Evolutionary conservation across 2,888 invertebrate species (phyloP).

Genomic region (Drosophila mettleri): DNA sequence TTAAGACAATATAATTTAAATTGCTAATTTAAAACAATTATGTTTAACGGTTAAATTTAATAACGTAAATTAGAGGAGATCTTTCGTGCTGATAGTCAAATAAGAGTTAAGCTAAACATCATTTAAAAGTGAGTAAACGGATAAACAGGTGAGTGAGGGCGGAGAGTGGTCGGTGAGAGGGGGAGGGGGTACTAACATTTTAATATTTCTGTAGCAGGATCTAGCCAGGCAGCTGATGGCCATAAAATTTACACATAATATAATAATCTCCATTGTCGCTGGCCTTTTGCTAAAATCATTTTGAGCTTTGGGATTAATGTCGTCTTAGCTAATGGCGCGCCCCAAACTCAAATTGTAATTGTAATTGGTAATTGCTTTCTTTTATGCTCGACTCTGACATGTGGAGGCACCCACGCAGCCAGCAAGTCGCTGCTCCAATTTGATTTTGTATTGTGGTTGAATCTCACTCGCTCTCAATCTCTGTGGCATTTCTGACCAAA

Average conservation of each 20-base stretch:
- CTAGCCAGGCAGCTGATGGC: background rate
- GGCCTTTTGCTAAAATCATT: slow-evolving; percentile 34
- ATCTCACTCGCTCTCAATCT: slow-evolving; percentile 6
- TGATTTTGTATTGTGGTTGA: slow-evolving; percentile 57
- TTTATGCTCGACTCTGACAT: slow-evolving; percentile 46
- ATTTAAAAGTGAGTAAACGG: background rate
- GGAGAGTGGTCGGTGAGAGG: too few species aligned
- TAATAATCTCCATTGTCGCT: background rate
- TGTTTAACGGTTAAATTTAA: slow-evolving; percentile 21
- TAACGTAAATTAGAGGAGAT: slow-evolving; percentile 6
- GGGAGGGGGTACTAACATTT: background rate
- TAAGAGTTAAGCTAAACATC: background rate
- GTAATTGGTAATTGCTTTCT: slow-evolving; percentile 78
- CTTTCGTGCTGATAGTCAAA: background rate
- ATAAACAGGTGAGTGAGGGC: too few species aligned
- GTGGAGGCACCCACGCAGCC: slow-evolving; percentile 59
- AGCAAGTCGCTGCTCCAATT: slow-evolving; percentile 64
- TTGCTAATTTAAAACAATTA: slow-evolving; percentile 13
- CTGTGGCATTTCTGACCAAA: slow-evolving; percentile 57
- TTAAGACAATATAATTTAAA: slow-evolving; percentile 20
- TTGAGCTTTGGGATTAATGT: slow-evolving; percentile 70
- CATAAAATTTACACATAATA: background rate
- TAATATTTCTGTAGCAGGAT: background rate
- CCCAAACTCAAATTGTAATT: slow-evolving; percentile 45
- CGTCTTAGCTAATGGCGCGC: slow-evolving; percentile 75